Conservation (phyloP, 2,888 invertebrate genomes). For the Stenodera caucasica region DNA sequence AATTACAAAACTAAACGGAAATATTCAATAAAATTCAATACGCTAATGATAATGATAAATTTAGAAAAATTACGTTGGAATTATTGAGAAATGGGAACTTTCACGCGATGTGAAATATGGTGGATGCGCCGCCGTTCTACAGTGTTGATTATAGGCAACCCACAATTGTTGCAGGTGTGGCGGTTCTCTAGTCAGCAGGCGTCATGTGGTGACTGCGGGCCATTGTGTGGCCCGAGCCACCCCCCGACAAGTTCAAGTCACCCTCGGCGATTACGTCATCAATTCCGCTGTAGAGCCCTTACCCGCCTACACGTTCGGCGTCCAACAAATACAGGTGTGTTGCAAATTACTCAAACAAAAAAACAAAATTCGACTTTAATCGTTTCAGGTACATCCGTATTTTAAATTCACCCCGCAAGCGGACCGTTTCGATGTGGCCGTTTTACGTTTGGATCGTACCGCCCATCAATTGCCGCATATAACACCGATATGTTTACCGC, state of each 20-base stretch:
- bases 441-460: constrained; percentile 80
- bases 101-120: not conserved
- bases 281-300: constrained; percentile 90
- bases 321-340: constrained; percentile 80
- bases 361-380: too few species aligned
- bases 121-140: not conserved
- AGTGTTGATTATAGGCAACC: not conserved
- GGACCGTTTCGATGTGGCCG: constrained; percentile 88
- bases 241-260: constrained; percentile 88
- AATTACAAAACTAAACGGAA: not conserved
- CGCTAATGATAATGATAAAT: not conserved
- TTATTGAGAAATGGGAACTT: not conserved
- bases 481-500: constrained; percentile 88
- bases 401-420: constrained; percentile 93
- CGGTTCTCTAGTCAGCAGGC: constrained; percentile 85
- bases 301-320: constrained; percentile 90
- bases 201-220: constrained; percentile 91
- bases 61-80: not conserved
- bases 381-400: constrained; percentile 83
- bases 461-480: constrained; percentile 92
- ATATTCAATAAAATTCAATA: not conserved
- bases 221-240: constrained; percentile 92
- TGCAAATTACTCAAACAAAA: too few species aligned
- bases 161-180: constrained; percentile 70
- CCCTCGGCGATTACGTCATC: constrained; percentile 90